Percentiles rank a stretch among this genome's conserved stretches.
phyloP scores from a whole-genome alignment of 2,797 vertebrate species.

The Diceros bicornis region DNA sequence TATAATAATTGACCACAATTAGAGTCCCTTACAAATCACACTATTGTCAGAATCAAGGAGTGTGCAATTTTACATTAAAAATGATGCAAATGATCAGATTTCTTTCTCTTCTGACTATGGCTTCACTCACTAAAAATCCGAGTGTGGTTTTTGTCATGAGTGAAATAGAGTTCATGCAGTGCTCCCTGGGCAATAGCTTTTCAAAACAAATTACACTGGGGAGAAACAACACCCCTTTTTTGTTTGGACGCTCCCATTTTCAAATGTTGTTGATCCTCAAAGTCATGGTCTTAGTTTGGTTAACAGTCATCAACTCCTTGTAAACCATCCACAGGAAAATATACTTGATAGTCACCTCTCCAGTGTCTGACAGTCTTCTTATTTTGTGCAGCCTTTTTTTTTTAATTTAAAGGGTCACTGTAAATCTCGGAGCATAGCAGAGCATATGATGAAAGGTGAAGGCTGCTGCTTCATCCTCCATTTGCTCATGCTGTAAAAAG shows the following conservation, averaged over 20 bases:
- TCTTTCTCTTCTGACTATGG: slow-evolving; percentile 69
- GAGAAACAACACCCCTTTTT: slow-evolving; percentile 46
- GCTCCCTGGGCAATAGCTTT: slow-evolving; percentile 49
- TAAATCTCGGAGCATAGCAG: slow-evolving; percentile 67
- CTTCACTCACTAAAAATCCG: slow-evolving; percentile 64
- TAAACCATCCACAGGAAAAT: slow-evolving; percentile 3
- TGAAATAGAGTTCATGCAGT: slow-evolving; percentile 56
- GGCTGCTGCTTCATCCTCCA: slow-evolving; percentile 67
- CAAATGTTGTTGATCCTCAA: slow-evolving; percentile 60
- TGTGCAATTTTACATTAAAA: slow-evolving; percentile 78
- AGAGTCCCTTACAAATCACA: slow-evolving; percentile 59
- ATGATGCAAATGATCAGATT: slow-evolving; percentile 72
- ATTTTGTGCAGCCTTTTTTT: not conserved
- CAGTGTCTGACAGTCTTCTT: not conserved
- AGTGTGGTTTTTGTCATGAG: slow-evolving; percentile 76
- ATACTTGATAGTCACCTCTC: not conserved
- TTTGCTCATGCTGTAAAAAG: slow-evolving; percentile 50
- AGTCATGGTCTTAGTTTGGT: slow-evolving; percentile 4
- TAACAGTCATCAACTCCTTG: not conserved
- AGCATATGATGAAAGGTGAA: slow-evolving; percentile 70
- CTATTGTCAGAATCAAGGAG: slow-evolving; percentile 64
- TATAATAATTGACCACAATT: slow-evolving; percentile 84
- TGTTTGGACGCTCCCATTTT: slow-evolving; percentile 53
- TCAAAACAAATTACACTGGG: slow-evolving; percentile 13
- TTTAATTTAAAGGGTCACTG: not conserved